These are phyloP conservation scores for Tetragnatha versicolor DNA, from an alignment of 1,140 invertebrate species.

Conservation along the genomic window DNA sequence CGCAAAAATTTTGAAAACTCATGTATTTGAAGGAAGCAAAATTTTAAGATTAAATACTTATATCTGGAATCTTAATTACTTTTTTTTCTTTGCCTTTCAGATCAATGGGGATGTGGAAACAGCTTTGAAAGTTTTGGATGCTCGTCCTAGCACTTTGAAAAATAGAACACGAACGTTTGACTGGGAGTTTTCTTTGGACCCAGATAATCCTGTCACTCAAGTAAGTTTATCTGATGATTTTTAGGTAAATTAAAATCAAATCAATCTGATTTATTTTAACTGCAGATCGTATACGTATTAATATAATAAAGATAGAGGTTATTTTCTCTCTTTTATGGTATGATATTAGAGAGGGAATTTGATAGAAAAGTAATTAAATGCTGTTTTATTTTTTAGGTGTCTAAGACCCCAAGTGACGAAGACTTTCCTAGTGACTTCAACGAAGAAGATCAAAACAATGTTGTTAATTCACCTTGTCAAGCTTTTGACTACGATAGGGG, in stretches of 20 bases:
- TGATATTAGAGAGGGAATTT: neutral
- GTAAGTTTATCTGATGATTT: neutral
- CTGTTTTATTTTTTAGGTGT: neutral
- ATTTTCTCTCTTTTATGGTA: neutral
- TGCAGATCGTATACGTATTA: neutral
- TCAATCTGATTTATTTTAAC: neutral
- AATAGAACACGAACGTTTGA: neutral
- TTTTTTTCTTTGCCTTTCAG: neutral
- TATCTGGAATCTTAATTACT: neutral
- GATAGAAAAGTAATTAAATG: neutral
- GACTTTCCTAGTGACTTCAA: constrained; percentile 6
- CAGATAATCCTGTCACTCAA: constrained; percentile 42
- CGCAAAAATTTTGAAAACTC: too few relatives aligned
- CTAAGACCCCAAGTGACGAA: constrained; percentile 36
- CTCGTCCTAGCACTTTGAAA: neutral
- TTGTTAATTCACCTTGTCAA: neutral
- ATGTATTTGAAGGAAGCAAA: too few relatives aligned
- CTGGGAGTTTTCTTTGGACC: constrained; percentile 22
- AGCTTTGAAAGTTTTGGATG: constrained; percentile 28
- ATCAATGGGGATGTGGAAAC: constrained; percentile 21
- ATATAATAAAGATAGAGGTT: neutral
- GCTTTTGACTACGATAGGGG: neutral
- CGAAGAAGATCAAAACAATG: neutral
- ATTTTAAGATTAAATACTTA: too few relatives aligned
- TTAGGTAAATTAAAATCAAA: neutral